Evolutionary conservation across 2,797 vertebrate genomes (phyloP).

Genomic region (Limnodromus scolopaceus): DNA sequence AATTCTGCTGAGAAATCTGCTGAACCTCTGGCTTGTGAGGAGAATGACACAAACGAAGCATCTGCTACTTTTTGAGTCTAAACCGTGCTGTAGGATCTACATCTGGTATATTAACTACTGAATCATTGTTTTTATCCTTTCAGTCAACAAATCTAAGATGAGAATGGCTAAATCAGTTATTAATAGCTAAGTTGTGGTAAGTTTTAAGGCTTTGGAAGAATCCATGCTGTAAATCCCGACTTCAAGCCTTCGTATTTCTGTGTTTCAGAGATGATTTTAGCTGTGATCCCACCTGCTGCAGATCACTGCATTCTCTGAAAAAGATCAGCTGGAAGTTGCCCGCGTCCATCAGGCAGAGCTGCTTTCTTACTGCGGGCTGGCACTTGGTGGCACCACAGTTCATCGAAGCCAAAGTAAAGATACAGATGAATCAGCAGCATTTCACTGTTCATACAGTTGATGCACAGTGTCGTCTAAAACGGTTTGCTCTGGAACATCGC

Average conservation of each 20-base stretch:
- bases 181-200: accelerated
- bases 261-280: background rate
- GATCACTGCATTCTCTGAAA: background rate
- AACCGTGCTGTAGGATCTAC: background rate
- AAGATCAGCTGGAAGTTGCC: background rate
- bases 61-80: background rate
- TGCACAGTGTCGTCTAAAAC: background rate
- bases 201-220: background rate
- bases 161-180: background rate
- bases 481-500: background rate
- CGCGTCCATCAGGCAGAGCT: background rate
- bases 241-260: background rate
- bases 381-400: slow-evolving; percentile 51
- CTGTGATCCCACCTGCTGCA: background rate
- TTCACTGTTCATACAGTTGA: accelerated
- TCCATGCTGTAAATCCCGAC: background rate
- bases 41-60: background rate
- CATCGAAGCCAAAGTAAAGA: accelerated
- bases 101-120: background rate
- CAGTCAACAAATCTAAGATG: background rate
- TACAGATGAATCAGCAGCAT: slow-evolving; percentile 7
- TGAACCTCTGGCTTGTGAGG: background rate
- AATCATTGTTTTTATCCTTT: background rate
- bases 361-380: accelerated
- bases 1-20: background rate